These are phyloP conservation scores for Drosophila pseudotakahashii DNA, from an alignment of 2,888 invertebrate species.

Conservation along the genomic window DNA sequence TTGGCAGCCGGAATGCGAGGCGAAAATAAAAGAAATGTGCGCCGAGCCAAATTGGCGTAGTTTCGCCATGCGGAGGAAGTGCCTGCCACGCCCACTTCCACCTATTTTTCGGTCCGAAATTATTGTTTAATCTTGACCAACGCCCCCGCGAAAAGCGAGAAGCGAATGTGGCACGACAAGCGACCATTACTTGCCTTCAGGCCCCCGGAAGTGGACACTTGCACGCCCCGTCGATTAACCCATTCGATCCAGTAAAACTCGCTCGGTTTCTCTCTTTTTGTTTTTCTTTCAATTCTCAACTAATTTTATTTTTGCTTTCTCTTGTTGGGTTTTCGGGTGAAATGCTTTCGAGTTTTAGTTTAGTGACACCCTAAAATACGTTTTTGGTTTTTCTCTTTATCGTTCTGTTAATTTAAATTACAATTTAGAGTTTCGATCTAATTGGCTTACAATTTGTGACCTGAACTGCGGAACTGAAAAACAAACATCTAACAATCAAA, in stretches of 20 bases:
- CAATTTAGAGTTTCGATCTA: constrained; percentile 47
- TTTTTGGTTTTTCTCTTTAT: constrained; percentile 28
- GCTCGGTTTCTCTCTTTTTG: constrained; percentile 29
- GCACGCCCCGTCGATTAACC: constrained; percentile 57
- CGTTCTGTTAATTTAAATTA: constrained; percentile 49
- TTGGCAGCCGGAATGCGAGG: constrained; percentile 58
- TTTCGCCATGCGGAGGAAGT: constrained; percentile 39
- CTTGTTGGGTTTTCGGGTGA: constrained; percentile 48
- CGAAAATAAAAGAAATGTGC: constrained; percentile 65
- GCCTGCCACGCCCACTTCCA: constrained; percentile 5
- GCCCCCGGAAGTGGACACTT: constrained; percentile 65
- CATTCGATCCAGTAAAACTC: constrained; percentile 53
- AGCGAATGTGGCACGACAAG: constrained; percentile 61
- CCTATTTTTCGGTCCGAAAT: constrained; percentile 51
- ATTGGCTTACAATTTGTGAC: constrained; percentile 29
- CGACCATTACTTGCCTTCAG: constrained; percentile 57
- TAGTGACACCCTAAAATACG: constrained; percentile 72
- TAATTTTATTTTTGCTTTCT: constrained; percentile 69
- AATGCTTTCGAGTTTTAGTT: constrained; percentile 62
- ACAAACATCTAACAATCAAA: constrained; percentile 68
- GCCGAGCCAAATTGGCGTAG: constrained; percentile 66
- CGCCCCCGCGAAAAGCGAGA: constrained; percentile 27
- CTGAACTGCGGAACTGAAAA: constrained; percentile 52
- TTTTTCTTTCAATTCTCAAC: constrained; percentile 75
- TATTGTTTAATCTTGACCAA: constrained; percentile 66